A percentile compares a stretch with the other conserved stretches of the same genome.
These are phyloP conservation scores for Oncopodura yosiiana DNA, from an alignment of 1,140 invertebrate species.

Conservation along the genomic window DNA sequence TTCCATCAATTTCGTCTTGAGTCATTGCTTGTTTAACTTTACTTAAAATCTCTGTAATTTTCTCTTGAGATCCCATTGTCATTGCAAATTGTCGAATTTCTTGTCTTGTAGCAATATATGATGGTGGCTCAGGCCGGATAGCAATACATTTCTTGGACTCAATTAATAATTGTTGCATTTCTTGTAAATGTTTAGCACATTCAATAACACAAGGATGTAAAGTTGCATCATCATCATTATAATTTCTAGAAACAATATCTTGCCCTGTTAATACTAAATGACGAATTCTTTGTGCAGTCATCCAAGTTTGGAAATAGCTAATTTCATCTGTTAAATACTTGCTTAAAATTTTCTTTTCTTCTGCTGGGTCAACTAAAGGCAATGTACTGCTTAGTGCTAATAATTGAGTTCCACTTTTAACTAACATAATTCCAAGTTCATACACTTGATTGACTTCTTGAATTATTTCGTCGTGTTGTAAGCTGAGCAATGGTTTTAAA, in stretches of 20 bases:
- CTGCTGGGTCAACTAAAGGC: constrained; percentile 31
- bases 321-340: constrained; percentile 23
- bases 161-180: constrained; percentile 38
- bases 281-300: constrained; percentile 12
- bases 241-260: no score
- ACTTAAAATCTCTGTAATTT: no score
- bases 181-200: constrained; percentile 38
- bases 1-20: no score
- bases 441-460: constrained; percentile 3
- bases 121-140: constrained; percentile 46
- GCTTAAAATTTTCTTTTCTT: constrained; percentile 25
- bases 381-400: constrained; percentile 10
- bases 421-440: constrained; percentile 11
- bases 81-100: constrained; percentile 36
- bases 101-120: constrained; percentile 45
- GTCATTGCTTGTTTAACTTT: no score
- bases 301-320: constrained; percentile 20
- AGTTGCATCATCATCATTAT: background rate
- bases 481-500: background rate
- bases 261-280: constrained; percentile 12
- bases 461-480: background rate
- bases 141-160: constrained; percentile 44
- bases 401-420: constrained; percentile 3
- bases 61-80: constrained; percentile 18
- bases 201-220: constrained; percentile 38